phyloP scores from a whole-genome alignment of 64 coral and sea anemone genomes.

The Montipora sp. region DNA sequence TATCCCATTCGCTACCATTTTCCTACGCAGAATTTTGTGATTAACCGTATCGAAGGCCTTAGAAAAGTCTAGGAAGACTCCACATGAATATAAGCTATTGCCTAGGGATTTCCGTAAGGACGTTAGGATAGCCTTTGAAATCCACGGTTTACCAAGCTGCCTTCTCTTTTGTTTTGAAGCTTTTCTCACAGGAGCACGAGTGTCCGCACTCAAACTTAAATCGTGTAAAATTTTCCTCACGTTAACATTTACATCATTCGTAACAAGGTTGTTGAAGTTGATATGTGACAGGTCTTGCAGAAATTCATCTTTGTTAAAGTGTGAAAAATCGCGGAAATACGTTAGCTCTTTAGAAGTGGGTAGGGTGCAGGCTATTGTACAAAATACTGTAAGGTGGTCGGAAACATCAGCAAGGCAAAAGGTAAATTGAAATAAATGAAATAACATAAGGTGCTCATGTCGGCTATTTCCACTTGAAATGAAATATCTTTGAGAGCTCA shows the following conservation, averaged over 20 bases:
- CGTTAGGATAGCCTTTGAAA: slow-evolving; percentile 31
- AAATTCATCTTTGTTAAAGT: slow-evolving; percentile 6
- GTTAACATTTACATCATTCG: slow-evolving; percentile 31
- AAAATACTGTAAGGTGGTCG: not conserved
- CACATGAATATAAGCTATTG: slow-evolving; percentile 24
- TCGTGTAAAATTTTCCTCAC: not conserved
- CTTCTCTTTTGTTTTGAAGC: slow-evolving; percentile 40
- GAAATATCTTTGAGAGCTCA: no score
- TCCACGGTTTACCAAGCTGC: slow-evolving; percentile 33
- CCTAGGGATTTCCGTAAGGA: slow-evolving; percentile 5
- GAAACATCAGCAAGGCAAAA: slow-evolving; percentile 1
- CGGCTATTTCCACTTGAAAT: no score
- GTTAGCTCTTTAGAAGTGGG: not conserved
- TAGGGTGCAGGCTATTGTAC: not conserved
- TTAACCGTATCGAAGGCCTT: slow-evolving; percentile 60
- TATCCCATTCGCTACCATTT: no score
- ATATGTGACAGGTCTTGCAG: not conserved
- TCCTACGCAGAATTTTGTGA: slow-evolving; percentile 4
- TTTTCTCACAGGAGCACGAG: slow-evolving; percentile 52
- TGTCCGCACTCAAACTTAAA: not conserved
- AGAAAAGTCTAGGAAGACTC: slow-evolving; percentile 21
- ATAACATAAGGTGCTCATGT: not conserved
- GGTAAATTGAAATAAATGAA: not conserved
- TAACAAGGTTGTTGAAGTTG: not conserved
- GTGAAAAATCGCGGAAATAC: slow-evolving; percentile 19